phyloP scores from a whole-genome alignment of 1,140 invertebrate species.

The Mercenaria mercenaria region DNA sequence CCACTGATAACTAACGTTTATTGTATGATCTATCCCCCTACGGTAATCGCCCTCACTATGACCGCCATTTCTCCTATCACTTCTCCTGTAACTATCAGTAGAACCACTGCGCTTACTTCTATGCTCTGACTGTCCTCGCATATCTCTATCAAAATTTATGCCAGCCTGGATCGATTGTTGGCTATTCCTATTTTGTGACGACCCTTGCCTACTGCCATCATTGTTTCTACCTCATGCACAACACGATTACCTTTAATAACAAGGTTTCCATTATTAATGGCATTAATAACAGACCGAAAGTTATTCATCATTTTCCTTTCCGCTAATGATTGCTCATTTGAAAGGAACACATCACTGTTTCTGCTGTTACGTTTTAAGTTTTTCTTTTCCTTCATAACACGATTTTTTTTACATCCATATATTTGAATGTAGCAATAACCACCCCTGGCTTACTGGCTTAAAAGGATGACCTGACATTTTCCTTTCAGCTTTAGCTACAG shows the following conservation, averaged over 20 bases:
- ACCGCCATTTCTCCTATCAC: neutral
- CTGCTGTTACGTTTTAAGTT: too few species aligned
- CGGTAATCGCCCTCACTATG: neutral
- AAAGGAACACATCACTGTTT: neutral
- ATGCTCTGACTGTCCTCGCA: too few species aligned
- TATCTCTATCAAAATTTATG: neutral
- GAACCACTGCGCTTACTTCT: too few species aligned
- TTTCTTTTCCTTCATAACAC: neutral
- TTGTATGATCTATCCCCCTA: too few species aligned
- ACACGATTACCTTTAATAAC: neutral
- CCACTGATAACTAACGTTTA: neutral
- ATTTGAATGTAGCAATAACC: neutral
- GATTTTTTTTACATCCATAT: neutral
- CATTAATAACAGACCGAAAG: neutral
- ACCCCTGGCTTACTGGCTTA: neutral
- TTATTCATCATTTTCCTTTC: neutral
- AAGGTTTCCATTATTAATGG: neutral
- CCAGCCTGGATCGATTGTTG: neutral
- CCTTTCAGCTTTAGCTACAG: too few species aligned
- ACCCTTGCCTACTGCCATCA: neutral
- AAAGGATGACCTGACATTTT: too few species aligned
- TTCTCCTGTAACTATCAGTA: neutral
- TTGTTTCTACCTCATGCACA: neutral
- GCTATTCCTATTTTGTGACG: neutral
- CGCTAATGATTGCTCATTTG: neutral